Conservation (phyloP, 1,140 invertebrate genomes). For the Tachypleus tridentatus region DNA sequence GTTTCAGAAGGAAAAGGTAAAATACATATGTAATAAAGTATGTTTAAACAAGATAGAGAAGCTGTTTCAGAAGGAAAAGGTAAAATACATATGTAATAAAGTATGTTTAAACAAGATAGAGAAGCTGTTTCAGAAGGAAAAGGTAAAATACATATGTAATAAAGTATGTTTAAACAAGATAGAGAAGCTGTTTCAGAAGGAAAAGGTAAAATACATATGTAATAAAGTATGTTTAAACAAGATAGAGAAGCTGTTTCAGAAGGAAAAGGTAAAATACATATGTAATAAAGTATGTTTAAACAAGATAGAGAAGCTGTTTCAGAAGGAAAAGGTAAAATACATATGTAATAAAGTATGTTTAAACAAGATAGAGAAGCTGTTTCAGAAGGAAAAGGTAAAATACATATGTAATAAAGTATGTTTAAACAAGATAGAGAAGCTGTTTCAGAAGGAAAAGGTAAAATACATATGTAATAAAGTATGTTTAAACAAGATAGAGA, state of each 20-base stretch:
- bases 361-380: constrained; percentile 38
- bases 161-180: constrained; percentile 45
- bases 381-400: constrained; percentile 28
- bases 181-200: constrained; percentile 28
- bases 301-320: constrained; percentile 35
- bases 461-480: not conserved
- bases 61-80: constrained; percentile 29
- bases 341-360: too few species aligned
- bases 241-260: constrained; percentile 32
- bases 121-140: constrained; percentile 29
- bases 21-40: too few species aligned
- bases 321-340: constrained; percentile 28
- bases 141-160: constrained; percentile 17
- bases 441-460: constrained; percentile 30
- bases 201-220: constrained; percentile 24
- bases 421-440: constrained; percentile 40
- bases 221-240: constrained; percentile 38
- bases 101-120: constrained; percentile 43
- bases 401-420: too few species aligned
- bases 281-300: constrained; percentile 31
- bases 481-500: constrained; percentile 42
- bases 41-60: constrained; percentile 41
- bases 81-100: constrained; percentile 6
- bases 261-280: constrained; percentile 27
- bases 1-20: constrained; percentile 30